A percentile compares a stretch with the other conserved stretches of the same genome.
Conservation (phyloP, 2,888 invertebrate species). For the Ashinkailepas kermadecensis region DNA sequence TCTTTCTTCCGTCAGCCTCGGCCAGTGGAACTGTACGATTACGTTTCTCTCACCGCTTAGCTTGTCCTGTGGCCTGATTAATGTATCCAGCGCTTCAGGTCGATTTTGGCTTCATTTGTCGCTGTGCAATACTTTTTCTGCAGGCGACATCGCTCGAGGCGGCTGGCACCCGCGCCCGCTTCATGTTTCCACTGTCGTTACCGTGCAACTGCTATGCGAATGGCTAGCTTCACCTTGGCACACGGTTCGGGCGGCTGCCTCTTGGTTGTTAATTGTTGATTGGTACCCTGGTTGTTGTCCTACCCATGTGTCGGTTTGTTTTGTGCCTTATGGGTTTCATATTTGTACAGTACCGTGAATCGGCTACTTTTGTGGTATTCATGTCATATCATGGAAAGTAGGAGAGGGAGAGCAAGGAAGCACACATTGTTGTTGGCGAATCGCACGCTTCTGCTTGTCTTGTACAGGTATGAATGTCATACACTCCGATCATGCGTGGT, state of each 20-base stretch:
- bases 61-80: constrained; percentile 12
- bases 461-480: not conserved
- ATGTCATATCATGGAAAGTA: constrained; percentile 6
- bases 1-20: constrained; percentile 2
- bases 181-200: not conserved
- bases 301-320: constrained; percentile 5
- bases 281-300: too few relatives aligned
- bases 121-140: constrained; percentile 14
- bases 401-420: not conserved
- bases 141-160: not conserved
- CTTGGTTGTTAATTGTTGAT: not conserved
- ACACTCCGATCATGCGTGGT: not conserved
- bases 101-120: constrained; percentile 4
- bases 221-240: constrained; percentile 19
- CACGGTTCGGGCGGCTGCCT: not conserved
- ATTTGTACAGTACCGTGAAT: not conserved
- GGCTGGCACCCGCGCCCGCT: not conserved
- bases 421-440: not conserved
- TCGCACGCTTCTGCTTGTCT: constrained; percentile 15
- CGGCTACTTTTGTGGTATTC: constrained; percentile 7
- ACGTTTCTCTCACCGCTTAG: constrained; percentile 21
- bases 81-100: constrained; percentile 15
- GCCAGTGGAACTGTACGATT: not conserved
- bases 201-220: constrained; percentile 10
- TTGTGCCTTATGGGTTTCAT: constrained; percentile 11